These are phyloP conservation scores for Antheraea pernyi DNA, from an alignment of 1,140 invertebrate species.

Conservation along the genomic window DNA sequence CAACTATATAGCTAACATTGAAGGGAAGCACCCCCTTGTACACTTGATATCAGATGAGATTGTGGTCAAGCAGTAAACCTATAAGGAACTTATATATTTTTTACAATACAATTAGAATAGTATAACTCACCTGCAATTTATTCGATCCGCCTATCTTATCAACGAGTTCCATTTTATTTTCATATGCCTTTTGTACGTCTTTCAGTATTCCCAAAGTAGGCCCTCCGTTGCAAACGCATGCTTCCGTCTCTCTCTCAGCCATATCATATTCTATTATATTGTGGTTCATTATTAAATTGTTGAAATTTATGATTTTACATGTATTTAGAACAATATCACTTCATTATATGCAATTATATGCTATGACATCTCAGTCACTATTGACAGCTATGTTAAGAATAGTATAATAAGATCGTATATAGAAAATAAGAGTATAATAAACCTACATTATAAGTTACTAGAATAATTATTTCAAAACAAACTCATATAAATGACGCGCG, in stretches of 20 bases:
- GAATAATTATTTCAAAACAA: too few relatives aligned
- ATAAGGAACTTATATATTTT: too few relatives aligned
- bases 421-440: too few relatives aligned
- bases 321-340: not conserved
- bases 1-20: too few relatives aligned
- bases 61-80: too few relatives aligned
- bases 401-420: not conserved
- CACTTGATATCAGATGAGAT: too few relatives aligned
- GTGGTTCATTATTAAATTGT: slow-evolving; percentile 28
- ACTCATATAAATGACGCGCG: too few relatives aligned
- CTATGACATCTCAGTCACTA: not conserved
- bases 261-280: slow-evolving; percentile 33
- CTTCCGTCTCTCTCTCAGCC: slow-evolving; percentile 28
- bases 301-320: not conserved
- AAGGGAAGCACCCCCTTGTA: too few relatives aligned
- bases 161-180: slow-evolving; percentile 40
- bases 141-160: slow-evolving; percentile 17
- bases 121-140: slow-evolving; percentile 20
- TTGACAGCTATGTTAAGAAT: not conserved
- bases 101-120: not conserved
- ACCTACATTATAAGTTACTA: too few relatives aligned
- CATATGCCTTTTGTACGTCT: slow-evolving; percentile 49
- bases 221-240: slow-evolving; percentile 38
- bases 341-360: not conserved
- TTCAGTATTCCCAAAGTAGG: slow-evolving; percentile 40